phyloP scores from a whole-genome alignment of 2,113 vertebrate genomes.

The Hypomesus transpacificus region DNA sequence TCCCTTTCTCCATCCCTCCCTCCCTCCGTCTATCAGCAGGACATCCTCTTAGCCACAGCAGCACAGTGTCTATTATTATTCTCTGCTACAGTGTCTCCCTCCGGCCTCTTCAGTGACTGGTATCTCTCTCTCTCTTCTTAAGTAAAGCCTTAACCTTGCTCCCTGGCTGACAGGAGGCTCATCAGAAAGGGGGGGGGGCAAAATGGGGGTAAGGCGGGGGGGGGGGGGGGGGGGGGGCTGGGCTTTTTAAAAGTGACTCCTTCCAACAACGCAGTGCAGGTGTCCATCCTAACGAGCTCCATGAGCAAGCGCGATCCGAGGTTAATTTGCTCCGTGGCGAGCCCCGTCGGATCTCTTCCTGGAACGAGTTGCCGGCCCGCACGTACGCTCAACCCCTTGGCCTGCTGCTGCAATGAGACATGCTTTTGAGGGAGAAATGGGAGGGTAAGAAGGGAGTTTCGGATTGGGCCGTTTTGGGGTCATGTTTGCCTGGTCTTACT shows the following conservation, averaged over 20 bases:
- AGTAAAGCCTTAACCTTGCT: conserved; percentile 50
- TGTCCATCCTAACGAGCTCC: conserved; percentile 61
- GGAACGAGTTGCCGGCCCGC: background rate
- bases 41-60: conserved; percentile 47
- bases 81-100: conserved; percentile 7
- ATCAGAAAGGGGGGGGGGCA: conserved; percentile 20
- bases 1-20: conserved; percentile 3
- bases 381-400: background rate
- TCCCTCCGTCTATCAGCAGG: conserved; percentile 40
- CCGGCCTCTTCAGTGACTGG: conserved; percentile 52
- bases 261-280: conserved; percentile 35
- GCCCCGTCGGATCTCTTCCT: conserved; percentile 33
- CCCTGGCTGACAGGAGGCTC: conserved; percentile 15
- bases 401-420: conserved; percentile 1
- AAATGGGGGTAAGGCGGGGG: conserved; percentile 1
- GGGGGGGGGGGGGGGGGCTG: background rate
- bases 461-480: conserved; percentile 14
- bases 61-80: conserved; percentile 53
- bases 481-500: background rate
- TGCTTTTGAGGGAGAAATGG: conserved; percentile 33
- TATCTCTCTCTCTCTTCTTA: conserved; percentile 30
- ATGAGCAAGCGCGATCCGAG: conserved; percentile 43
- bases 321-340: conserved; percentile 58
- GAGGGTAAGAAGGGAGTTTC: conserved; percentile 9
- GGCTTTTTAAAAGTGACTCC: conserved; percentile 13